phyloP scores from a whole-genome alignment of 2,797 vertebrate species.

The Sarcoramphus papa region DNA sequence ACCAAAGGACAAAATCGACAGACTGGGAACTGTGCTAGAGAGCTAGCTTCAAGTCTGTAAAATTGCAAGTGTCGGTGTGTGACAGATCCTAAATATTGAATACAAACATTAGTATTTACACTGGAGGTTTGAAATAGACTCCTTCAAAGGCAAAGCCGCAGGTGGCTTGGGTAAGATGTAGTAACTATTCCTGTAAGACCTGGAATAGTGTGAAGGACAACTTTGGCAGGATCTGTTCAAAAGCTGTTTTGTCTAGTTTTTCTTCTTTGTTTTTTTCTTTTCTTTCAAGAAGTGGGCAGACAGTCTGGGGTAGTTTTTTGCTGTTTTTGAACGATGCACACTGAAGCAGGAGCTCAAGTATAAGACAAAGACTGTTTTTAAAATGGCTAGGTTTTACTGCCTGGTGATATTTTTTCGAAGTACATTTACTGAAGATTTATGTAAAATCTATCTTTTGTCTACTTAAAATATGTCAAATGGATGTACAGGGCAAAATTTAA shows the following conservation, averaged over 20 bases:
- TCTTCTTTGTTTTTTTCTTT: not conserved
- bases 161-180: not conserved
- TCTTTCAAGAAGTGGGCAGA: not conserved
- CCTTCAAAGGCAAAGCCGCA: not conserved
- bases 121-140: not conserved
- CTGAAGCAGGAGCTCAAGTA: not conserved
- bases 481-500: conserved; percentile 63
- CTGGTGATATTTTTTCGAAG: conserved; percentile 11
- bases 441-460: conserved; percentile 66
- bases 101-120: not conserved
- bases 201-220: not conserved
- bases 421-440: conserved; percentile 61
- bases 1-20: not conserved
- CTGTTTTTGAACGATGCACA: not conserved
- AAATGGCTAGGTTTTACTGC: conserved; percentile 28
- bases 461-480: conserved; percentile 54
- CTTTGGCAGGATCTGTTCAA: not conserved
- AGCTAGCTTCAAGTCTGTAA: not conserved
- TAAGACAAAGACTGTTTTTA: conserved; percentile 30
- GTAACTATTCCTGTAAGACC: not conserved
- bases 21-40: not conserved
- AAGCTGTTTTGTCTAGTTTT: not conserved
- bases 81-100: not conserved
- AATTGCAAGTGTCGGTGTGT: not conserved
- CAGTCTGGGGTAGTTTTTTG: not conserved